These are phyloP conservation scores for Enoplosus armatus DNA, from an alignment of 2,797 vertebrate species.

Conservation along the genomic window DNA sequence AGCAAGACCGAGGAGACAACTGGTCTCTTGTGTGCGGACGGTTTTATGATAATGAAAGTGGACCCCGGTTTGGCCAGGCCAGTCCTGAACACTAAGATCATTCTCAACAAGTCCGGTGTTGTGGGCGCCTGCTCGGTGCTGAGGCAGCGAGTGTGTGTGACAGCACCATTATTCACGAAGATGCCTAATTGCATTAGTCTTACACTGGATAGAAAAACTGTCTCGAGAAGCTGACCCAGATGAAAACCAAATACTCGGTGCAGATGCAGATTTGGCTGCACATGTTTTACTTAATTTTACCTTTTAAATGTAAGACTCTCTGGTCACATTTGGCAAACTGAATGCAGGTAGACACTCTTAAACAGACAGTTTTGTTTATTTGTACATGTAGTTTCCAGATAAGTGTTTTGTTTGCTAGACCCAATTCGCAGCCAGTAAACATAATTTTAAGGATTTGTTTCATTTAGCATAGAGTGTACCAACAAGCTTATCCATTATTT, in stretches of 20 bases:
- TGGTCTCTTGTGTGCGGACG: constrained; percentile 60
- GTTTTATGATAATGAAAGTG: constrained; percentile 76
- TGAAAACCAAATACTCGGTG: constrained; percentile 33
- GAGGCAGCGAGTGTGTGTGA: constrained; percentile 82
- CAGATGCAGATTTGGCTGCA: constrained; percentile 22
- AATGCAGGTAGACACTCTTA: not conserved
- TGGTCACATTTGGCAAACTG: constrained; percentile 23
- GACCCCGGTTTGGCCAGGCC: constrained; percentile 64
- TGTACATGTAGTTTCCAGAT: not conserved
- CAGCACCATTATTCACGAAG: constrained; percentile 82
- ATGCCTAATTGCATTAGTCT: constrained; percentile 78
- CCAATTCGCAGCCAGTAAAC: constrained; percentile 1
- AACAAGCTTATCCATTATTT: constrained; percentile 8
- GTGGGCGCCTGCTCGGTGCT: constrained; percentile 79
- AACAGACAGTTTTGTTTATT: not conserved
- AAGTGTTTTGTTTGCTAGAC: not conserved
- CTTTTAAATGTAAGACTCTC: not conserved
- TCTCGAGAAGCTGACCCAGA: constrained; percentile 52
- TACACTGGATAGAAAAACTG: constrained; percentile 61
- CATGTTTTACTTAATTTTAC: not conserved
- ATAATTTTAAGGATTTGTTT: not conserved
- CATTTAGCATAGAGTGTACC: not conserved
- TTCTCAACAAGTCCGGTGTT: constrained; percentile 74
- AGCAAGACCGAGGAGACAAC: constrained; percentile 63
- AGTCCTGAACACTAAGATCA: constrained; percentile 75